These are phyloP conservation scores for Seira ritae DNA, from an alignment of 2,888 invertebrate genomes.

Conservation along the genomic window DNA sequence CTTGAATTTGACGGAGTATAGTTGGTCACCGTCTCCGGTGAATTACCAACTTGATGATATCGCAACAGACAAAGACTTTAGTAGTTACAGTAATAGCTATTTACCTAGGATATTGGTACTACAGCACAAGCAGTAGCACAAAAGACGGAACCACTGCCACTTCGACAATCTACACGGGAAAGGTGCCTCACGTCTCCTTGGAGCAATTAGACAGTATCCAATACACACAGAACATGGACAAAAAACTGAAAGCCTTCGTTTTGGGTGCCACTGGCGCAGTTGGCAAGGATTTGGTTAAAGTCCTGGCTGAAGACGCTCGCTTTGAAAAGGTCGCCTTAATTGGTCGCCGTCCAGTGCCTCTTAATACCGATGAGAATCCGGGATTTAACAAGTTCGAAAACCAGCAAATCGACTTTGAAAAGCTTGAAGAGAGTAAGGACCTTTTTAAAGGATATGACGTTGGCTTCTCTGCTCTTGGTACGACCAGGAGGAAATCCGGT, in stretches of 20 bases:
- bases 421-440: constrained; percentile 76
- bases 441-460: constrained; percentile 76
- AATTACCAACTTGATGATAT: constrained; percentile 33
- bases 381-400: constrained; percentile 75
- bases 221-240: constrained; percentile 44
- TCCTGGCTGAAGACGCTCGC: constrained; percentile 74
- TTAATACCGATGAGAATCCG: constrained; percentile 40
- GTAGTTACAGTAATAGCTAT: constrained; percentile 26
- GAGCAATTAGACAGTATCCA: constrained; percentile 5
- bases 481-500: constrained; percentile 77
- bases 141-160: background rate
- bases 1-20: too few relatives aligned
- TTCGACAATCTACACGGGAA: constrained; percentile 17
- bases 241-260: constrained; percentile 75
- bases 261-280: constrained; percentile 78
- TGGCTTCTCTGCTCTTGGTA: constrained; percentile 78
- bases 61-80: constrained; percentile 35
- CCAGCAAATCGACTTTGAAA: constrained; percentile 77
- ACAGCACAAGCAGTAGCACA: background rate
- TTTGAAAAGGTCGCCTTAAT: constrained; percentile 76
- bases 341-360: constrained; percentile 76
- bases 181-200: constrained; percentile 20
- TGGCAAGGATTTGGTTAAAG: constrained; percentile 77
- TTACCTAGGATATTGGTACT: constrained; percentile 25
- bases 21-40: too few relatives aligned